Base-by-base conservation (phyloP, 2,797 vertebrate species). In the Sebastes jordani region DNA sequence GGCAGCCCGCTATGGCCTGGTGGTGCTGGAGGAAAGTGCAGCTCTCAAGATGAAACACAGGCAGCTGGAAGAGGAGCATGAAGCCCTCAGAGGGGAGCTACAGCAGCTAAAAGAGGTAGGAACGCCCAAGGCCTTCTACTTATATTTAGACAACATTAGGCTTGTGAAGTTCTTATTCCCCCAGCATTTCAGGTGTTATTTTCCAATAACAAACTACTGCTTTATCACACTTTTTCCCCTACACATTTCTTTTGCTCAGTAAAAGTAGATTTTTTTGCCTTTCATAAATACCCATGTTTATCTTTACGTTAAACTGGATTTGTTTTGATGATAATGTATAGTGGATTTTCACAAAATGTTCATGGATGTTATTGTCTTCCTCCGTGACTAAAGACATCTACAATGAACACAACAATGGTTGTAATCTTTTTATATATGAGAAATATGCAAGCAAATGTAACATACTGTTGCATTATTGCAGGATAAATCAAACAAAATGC, bases 1-100 rank as follows among this genome's bases (percentile, higher is more conserved):
- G 90, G 97, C 97, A 1, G 97, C 97, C 0, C 95, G 96, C 11
- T 97, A 97, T 9, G 97, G 97, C 23, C 93, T 97, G 81, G 97
- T 94, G 4, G 96, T 97, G 71, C 85, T 97, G 76, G 97, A 97
- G 89, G 96, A 97, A 85, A 97, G 96, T 23, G 87, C 95, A 1
- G 92, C 93, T 4, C 91, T 97, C 30, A 96, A 96, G 91, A 91
- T 68, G 61, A 96, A 94, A 80, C 93, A 96, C 85, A 82, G 87
- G 67, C 96, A 96, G 64, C 94, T 97, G 85, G 97, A 97, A 84
- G 94, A 95, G 71, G 96, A 97, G 59, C 93, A 96, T 16, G 97
- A 97, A 73, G 67, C 74, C 10, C 90, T 97, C n/a, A 96, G 89
- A 78, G 64, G 72, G 32, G 97, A 97, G 87, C 82, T 97, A 13